phyloP scores from a whole-genome alignment of 2,113 vertebrate species.

The Todiramphus chloris region DNA sequence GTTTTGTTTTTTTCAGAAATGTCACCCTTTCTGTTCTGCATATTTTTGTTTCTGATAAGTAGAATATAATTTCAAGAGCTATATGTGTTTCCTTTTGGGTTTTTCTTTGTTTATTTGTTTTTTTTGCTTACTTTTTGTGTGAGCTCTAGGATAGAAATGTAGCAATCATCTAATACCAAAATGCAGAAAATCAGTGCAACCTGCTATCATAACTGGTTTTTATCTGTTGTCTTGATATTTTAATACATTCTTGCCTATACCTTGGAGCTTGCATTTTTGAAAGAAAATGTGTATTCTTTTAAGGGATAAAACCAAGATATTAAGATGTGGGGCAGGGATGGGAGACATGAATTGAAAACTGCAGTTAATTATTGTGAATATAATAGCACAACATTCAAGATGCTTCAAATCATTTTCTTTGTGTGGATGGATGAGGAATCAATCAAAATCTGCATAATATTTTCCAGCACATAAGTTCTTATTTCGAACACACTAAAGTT shows the following conservation, averaged over 20 bases:
- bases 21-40: not conserved
- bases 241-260: not conserved
- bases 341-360: not conserved
- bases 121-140: not conserved
- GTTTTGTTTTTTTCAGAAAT: not conserved
- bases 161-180: not conserved
- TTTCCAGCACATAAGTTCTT: not conserved
- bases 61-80: not conserved
- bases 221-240: not conserved
- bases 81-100: not conserved
- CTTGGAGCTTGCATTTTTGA: not conserved
- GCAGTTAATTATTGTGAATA: not conserved
- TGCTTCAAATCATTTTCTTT: not conserved
- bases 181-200: not conserved
- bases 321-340: not conserved
- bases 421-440: not conserved
- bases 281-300: not conserved
- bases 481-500: not conserved
- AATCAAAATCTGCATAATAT: not conserved
- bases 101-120: not conserved
- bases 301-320: not conserved
- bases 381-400: not conserved
- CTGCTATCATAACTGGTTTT: not conserved
- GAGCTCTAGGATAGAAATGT: not conserved
- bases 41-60: not conserved